These are phyloP conservation scores for Hydropsyche tenuis DNA, from an alignment of 1,140 invertebrate genomes.

Conservation along the genomic window DNA sequence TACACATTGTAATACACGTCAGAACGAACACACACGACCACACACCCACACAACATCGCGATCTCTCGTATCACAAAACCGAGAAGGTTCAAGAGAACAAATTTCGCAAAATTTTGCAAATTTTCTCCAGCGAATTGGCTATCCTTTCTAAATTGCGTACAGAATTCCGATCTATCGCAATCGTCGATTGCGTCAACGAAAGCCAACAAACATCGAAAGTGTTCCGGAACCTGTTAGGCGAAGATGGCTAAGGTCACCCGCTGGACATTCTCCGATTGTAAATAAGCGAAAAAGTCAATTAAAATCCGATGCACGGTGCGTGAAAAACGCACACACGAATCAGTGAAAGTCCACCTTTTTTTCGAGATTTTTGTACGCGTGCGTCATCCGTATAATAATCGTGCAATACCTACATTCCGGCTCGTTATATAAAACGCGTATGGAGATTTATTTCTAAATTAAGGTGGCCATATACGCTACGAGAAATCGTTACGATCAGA, in stretches of 20 bases:
- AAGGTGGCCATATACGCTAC: too few species aligned
- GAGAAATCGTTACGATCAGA: too few species aligned
- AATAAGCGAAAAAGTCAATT: neutral
- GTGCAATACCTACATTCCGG: neutral
- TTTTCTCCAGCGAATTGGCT: too few species aligned
- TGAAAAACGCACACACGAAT: neutral
- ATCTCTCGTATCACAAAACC: too few species aligned
- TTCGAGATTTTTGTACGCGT: neutral
- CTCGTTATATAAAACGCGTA: too few species aligned
- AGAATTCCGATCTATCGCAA: constrained; percentile 16
- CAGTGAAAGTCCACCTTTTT: constrained; percentile 15
- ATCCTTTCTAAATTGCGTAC: constrained; percentile 7
- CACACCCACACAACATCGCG: too few species aligned
- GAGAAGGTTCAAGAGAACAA: too few species aligned
- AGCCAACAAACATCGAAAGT: neutral
- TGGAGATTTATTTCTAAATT: too few species aligned
- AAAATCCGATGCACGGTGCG: neutral
- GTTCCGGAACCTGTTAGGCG: neutral
- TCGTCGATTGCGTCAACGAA: constrained; percentile 1
- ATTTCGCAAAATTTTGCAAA: too few species aligned
- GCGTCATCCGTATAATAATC: neutral
- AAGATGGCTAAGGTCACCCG: too few species aligned
- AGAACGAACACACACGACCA: too few species aligned
- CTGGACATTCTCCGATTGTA: neutral
- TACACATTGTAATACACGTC: too few species aligned